Evolutionary conservation across 53 echinoderm and acorn worm genomes (phyloP).

Genomic region (Paracentrotus lividus): DNA sequence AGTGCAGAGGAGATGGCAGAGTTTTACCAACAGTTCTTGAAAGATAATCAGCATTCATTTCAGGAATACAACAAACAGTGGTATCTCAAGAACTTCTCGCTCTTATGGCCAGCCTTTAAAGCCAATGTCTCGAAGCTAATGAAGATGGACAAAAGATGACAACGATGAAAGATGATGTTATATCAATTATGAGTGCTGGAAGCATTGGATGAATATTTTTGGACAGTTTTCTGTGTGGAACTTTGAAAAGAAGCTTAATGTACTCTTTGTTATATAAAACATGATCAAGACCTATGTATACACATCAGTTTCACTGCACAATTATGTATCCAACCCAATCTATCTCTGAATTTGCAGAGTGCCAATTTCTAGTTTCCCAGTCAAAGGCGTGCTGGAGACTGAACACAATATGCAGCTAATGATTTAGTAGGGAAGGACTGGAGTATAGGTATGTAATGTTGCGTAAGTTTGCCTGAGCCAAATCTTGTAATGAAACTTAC

Average conservation of each 20-base stretch:
- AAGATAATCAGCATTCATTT: conserved; percentile 81
- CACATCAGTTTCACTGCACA: too few relatives aligned
- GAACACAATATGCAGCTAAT: too few relatives aligned
- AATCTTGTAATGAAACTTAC: too few relatives aligned
- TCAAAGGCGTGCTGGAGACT: too few relatives aligned
- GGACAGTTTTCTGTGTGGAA: background rate
- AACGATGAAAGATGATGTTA: too few relatives aligned
- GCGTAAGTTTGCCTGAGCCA: too few relatives aligned
- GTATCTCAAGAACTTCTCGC: conserved; percentile 88
- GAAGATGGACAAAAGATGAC: conserved; percentile 69
- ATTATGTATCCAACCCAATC: too few relatives aligned
- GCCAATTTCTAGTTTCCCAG: too few relatives aligned
- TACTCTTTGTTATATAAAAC: background rate
- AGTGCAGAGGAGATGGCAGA: conserved; percentile 94
- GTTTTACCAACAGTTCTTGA: conserved; percentile 91
- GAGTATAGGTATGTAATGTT: too few relatives aligned
- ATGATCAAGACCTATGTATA: background rate
- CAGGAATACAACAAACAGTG: conserved; percentile 88
- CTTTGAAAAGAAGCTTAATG: background rate
- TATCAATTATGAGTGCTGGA: background rate
- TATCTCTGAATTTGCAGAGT: too few relatives aligned
- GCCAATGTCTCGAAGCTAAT: conserved; percentile 72
- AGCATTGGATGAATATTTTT: background rate
- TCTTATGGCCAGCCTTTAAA: conserved; percentile 89
- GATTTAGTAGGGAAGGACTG: too few relatives aligned